Conservation (phyloP, 2,797 vertebrate genomes). For the Rhadinocentrus ornatus region DNA sequence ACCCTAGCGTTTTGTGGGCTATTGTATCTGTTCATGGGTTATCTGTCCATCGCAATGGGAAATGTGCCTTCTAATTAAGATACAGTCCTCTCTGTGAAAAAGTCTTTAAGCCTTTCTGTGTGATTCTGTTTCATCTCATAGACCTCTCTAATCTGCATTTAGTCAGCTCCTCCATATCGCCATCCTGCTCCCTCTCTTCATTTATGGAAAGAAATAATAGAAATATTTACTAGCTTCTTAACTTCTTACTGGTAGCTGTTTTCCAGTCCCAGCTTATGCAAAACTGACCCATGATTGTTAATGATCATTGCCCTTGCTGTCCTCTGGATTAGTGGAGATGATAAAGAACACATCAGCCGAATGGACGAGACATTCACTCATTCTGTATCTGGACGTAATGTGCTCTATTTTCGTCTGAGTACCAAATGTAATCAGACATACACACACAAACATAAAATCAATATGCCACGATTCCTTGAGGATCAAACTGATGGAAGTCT, state of each 20-base stretch:
- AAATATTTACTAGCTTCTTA: constrained; percentile 35
- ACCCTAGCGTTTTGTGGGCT: not conserved
- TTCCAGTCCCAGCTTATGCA: constrained; percentile 36
- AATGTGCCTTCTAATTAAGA: constrained; percentile 62
- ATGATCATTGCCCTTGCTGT: constrained; percentile 32
- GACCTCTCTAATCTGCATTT: constrained; percentile 64
- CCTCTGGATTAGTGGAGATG: constrained; percentile 41
- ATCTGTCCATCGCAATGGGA: constrained; percentile 37
- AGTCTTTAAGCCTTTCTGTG: constrained; percentile 50
- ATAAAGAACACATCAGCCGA: constrained; percentile 23
- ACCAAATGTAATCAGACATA: constrained; percentile 28
- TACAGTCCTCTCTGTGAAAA: constrained; percentile 49
- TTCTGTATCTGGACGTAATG: constrained; percentile 10
- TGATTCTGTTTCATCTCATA: constrained; percentile 58
- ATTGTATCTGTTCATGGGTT: constrained; percentile 14
- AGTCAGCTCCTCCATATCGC: constrained; percentile 23
- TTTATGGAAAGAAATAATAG: constrained; percentile 42
- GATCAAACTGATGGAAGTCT: constrained; percentile 39
- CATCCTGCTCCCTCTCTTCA: constrained; percentile 7
- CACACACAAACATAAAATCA: constrained; percentile 35
- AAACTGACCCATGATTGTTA: constrained; percentile 50
- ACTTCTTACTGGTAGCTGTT: constrained; percentile 33
- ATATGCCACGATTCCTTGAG: constrained; percentile 41
- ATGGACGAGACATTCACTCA: constrained; percentile 28
- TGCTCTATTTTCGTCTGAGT: constrained; percentile 12